Conservation (phyloP, 2,888 invertebrate genomes). For the Melieria omissa region DNA sequence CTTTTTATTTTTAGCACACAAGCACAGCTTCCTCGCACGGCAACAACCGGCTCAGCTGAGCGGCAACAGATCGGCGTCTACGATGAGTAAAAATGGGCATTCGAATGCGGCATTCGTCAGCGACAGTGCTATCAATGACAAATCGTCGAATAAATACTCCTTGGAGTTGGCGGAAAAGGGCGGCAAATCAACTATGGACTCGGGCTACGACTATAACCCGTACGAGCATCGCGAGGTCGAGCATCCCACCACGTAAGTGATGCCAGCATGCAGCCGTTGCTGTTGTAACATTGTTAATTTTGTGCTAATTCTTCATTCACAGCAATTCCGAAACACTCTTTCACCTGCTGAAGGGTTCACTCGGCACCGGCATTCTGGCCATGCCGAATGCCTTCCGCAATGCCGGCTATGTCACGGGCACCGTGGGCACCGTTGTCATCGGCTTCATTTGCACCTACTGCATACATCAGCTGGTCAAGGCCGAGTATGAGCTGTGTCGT, state of each 20-base stretch:
- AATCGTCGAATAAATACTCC: conserved; percentile 54
- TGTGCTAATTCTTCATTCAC: conserved; percentile 49
- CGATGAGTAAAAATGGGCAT: conserved; percentile 65
- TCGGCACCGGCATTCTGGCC: conserved; percentile 94
- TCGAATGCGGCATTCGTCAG: conserved; percentile 62
- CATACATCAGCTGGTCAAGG: conserved; percentile 82
- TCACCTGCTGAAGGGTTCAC: conserved; percentile 90
- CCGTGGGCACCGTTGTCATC: conserved; percentile 83
- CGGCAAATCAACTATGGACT: conserved; percentile 56
- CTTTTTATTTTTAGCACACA: no score
- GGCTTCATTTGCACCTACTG: conserved; percentile 93
- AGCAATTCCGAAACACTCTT: conserved; percentile 89
- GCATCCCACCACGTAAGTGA: conserved; percentile 78
- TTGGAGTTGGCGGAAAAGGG: conserved; percentile 64
- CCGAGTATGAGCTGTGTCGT: conserved; percentile 72
- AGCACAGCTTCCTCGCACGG: no score
- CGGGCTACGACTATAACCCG: conserved; percentile 75
- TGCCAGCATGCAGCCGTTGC: no score
- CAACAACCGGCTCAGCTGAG: no score
- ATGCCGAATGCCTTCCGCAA: conserved; percentile 80
- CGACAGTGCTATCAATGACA: conserved; percentile 58
- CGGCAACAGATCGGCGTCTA: conserved; percentile 35
- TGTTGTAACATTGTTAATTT: no score
- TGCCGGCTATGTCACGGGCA: conserved; percentile 75
- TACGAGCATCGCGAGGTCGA: conserved; percentile 74